phyloP scores from a whole-genome alignment of 1,140 invertebrate species.

The Aphaenogaster floridana region DNA sequence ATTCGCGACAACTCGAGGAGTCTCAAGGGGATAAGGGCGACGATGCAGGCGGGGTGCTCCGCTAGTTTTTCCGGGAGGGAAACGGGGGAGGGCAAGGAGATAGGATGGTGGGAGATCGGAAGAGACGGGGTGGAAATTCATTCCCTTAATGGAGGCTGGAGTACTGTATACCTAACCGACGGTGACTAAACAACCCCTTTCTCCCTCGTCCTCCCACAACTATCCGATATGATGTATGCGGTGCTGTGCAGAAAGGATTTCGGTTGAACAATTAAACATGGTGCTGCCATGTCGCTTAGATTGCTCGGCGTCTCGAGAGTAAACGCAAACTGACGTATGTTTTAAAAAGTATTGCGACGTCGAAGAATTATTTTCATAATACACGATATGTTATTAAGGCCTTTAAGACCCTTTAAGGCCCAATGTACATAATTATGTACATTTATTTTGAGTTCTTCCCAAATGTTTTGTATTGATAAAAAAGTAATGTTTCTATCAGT shows the following conservation, averaged over 20 bases:
- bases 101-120: slow-evolving; percentile 28
- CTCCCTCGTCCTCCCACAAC: neutral
- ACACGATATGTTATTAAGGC: too few species aligned
- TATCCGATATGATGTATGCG: slow-evolving; percentile 5
- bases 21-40: slow-evolving; percentile 10
- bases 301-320: neutral
- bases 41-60: neutral
- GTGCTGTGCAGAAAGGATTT: neutral
- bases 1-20: slow-evolving; percentile 57
- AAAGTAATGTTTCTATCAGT: too few species aligned
- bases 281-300: neutral
- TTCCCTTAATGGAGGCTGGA: slow-evolving; percentile 80
- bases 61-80: slow-evolving; percentile 16
- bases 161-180: slow-evolving; percentile 74
- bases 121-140: slow-evolving; percentile 74
- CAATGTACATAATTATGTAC: too few species aligned
- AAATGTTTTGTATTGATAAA: too few species aligned
- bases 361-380: too few species aligned
- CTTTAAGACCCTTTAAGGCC: too few species aligned
- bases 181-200: slow-evolving; percentile 74
- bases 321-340: neutral
- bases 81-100: neutral
- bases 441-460: too few species aligned
- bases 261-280: slow-evolving; percentile 17
- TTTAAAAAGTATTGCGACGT: neutral